A percentile compares a stretch with the other conserved stretches of the same genome.
These are phyloP conservation scores for Sycobia sp. DNA, from an alignment of 1,140 invertebrate genomes.

Conservation along the genomic window DNA sequence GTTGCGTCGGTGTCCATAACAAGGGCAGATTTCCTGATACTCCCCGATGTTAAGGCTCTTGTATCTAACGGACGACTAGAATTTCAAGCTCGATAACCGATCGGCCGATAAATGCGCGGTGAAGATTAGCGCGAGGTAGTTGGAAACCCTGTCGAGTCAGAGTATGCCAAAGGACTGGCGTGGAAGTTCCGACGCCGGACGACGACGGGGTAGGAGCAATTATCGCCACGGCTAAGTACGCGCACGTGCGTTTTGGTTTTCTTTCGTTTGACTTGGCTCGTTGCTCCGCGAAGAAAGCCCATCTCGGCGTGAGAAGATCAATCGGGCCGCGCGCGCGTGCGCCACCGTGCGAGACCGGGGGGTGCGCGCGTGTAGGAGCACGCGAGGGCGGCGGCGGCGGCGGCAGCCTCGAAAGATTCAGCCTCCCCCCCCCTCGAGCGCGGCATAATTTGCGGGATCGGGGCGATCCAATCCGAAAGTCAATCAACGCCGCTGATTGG, in stretches of 20 bases:
- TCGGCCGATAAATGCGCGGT: no score
- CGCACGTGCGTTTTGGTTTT: conserved; percentile 6
- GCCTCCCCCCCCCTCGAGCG: not conserved
- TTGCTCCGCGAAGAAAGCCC: not conserved
- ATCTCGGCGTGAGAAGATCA: conserved; percentile 22
- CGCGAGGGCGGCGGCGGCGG: no score
- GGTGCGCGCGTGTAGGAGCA: not conserved
- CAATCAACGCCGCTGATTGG: conserved; percentile 29
- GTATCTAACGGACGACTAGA: no score
- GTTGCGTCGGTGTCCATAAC: no score
- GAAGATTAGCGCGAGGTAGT: no score
- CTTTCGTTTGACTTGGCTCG: not conserved
- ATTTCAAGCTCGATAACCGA: no score
- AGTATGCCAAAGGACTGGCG: no score
- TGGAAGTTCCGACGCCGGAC: no score
- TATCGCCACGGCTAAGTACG: conserved; percentile 1
- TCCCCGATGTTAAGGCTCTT: no score
- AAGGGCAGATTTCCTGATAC: no score
- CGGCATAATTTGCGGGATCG: conserved; percentile 4
- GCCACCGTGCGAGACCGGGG: not conserved
- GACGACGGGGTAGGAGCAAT: not conserved
- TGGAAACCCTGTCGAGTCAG: no score
- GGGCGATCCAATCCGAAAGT: conserved; percentile 27
- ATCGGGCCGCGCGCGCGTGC: conserved; percentile 5
- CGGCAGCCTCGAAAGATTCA: no score